phyloP scores from a whole-genome alignment of 2,113 vertebrate species.

The Hystrix brachyura region DNA sequence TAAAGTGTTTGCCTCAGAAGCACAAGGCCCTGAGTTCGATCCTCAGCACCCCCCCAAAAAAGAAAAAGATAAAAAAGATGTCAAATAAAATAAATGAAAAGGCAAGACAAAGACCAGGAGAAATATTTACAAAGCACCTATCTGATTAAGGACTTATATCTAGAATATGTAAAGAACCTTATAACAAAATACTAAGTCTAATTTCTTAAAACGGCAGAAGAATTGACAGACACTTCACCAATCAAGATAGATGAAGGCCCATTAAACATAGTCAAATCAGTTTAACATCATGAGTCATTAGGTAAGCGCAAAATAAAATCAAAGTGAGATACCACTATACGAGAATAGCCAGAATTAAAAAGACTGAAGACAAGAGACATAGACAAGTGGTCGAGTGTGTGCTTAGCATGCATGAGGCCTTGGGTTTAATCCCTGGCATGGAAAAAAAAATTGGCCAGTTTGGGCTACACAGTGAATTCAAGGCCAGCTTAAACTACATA shows the following conservation, averaged over 20 bases:
- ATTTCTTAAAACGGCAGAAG: background rate
- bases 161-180: slow-evolving; percentile 28
- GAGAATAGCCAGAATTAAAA: background rate
- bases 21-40: too few relatives aligned
- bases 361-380: background rate
- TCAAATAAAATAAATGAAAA: background rate
- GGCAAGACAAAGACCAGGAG: background rate
- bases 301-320: slow-evolving; percentile 38
- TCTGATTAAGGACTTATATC: slow-evolving; percentile 8
- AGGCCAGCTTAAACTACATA: background rate
- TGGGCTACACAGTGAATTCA: background rate
- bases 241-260: background rate
- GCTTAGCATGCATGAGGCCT: background rate
- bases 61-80: background rate
- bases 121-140: slow-evolving; percentile 61
- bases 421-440: background rate
- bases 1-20: background rate
- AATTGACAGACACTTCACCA: background rate
- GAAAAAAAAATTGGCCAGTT: background rate
- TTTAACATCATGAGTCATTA: background rate
- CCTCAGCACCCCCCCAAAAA: too few relatives aligned
- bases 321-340: background rate
- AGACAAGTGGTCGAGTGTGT: background rate
- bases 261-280: slow-evolving; percentile 5
- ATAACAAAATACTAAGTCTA: background rate